A percentile compares a stretch with the other conserved stretches of the same genome.
Evolutionary conservation across 2,113 vertebrate species (phyloP).

Genomic region (Pangasianodon gigas): DNA sequence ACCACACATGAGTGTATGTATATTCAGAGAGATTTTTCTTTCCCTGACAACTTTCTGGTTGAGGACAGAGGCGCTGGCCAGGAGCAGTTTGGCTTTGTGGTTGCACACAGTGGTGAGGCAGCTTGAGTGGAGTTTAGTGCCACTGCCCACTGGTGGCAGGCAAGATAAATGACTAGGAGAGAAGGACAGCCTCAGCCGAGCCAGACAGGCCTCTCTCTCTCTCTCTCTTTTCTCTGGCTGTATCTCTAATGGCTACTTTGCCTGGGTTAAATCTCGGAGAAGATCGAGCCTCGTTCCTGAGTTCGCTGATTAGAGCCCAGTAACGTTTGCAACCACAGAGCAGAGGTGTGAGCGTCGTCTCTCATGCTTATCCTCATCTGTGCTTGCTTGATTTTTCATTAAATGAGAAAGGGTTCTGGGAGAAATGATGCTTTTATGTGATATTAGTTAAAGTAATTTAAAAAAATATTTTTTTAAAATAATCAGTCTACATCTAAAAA

Average conservation of each 20-base stretch:
- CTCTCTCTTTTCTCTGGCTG: neutral
- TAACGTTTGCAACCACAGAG: neutral
- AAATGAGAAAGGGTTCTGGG: neutral
- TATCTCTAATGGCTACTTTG: constrained; percentile 13
- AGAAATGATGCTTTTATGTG: neutral
- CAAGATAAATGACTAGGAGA: constrained; percentile 65
- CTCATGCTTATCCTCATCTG: neutral
- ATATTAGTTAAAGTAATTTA: neutral
- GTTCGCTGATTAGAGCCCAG: neutral
- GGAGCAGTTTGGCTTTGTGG: constrained; percentile 37
- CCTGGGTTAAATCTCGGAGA: neutral
- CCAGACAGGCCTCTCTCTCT: neutral
- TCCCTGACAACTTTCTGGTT: constrained; percentile 22
- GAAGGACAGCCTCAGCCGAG: neutral
- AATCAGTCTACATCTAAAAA: neutral
- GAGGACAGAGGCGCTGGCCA: constrained; percentile 3
- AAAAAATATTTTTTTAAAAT: neutral
- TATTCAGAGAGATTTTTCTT: constrained; percentile 25
- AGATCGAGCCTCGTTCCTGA: neutral
- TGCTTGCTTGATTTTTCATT: neutral
- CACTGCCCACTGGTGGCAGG: constrained; percentile 77
- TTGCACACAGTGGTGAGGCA: constrained; percentile 40
- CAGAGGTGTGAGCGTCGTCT: neutral
- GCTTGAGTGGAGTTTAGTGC: constrained; percentile 71
- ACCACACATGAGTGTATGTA: neutral